A percentile compares a stretch with the other conserved stretches of the same genome.
These are phyloP conservation scores for Brienomyrus brachyistius DNA, from an alignment of 2,113 vertebrate genomes.

Conservation along the genomic window DNA sequence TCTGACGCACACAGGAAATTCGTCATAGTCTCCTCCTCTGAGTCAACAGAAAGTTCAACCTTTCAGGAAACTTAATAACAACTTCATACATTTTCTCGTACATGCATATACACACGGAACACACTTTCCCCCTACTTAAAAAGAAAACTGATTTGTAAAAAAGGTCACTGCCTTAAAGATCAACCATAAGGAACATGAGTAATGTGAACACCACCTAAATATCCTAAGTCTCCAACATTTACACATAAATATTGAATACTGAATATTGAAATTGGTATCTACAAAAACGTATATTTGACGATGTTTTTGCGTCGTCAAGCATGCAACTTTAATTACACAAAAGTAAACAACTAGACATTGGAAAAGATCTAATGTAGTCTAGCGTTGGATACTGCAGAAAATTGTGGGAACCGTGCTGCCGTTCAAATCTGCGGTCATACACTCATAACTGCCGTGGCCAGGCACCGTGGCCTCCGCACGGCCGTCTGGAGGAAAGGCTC, in stretches of 20 bases:
- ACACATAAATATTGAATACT: not conserved
- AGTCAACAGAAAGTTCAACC: not conserved
- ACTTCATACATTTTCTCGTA: not conserved
- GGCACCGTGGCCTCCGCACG: not conserved
- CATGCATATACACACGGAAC: not conserved
- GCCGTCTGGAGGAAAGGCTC: not conserved
- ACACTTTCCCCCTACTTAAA: not conserved
- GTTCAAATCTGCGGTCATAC: not conserved
- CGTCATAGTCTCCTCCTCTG: not conserved
- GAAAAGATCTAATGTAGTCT: not conserved
- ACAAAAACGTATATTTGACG: not conserved
- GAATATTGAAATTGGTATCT: not conserved
- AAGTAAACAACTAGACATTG: not conserved
- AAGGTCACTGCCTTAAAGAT: not conserved
- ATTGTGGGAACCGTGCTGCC: not conserved
- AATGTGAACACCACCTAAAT: not conserved
- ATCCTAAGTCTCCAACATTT: not conserved
- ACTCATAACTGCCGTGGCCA: not conserved
- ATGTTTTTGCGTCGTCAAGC: not conserved
- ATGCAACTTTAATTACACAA: not conserved
- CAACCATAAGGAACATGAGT: not conserved
- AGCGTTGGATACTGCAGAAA: not conserved
- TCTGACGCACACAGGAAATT: not conserved
- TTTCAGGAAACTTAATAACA: not conserved
- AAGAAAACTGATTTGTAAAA: not conserved